Base-by-base conservation (phyloP, 2,113 vertebrate species). In the Cinclus mexicanus region DNA sequence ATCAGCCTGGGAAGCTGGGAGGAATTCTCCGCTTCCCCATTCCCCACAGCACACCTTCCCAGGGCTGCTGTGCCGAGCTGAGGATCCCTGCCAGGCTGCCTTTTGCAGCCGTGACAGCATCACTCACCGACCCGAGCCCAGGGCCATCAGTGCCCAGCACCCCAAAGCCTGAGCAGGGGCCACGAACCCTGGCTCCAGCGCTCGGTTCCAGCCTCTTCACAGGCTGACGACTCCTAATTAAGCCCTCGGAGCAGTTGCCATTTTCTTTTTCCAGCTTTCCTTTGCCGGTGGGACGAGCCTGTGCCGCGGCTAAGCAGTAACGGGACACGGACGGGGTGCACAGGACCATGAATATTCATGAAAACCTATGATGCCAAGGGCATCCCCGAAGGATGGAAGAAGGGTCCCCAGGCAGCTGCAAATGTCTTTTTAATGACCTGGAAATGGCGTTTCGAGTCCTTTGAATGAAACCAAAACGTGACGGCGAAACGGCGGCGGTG, bases 351-450 rank as follows among this genome's bases (percentile, higher is more conserved):
- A 69, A 68, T 39, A 63, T 22, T 37, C n/a, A 49, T 13, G 35
- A 35, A 2, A 41, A 35, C 35, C 33, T 3, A 3, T 17, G 47
- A 46, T 21, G 55, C 44, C 42, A 67, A 69, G 14, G 50, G n/a
- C 25, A 83, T 44, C 21, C 63, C 42, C 6, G 2, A 33, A 14
- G 8, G 68, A 65, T 31, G 69, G 91, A 96, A 88, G 47, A 85
- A 95, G 23, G 67, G 53, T 57, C 63, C 65, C 50, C 80, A 94
- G 85, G 18, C 21, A 15, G 70, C 39, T 87, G 91, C 61, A 96
- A 93, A 90, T 78, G 81, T 93, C 90, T 94, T 64, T 97, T 97
- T 97, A 97, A 96, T 97, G 95, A 91, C 86, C 88, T 53, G 56
- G 71, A 82, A 67, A 69, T 72, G 77, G 86, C 8, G 16, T 83